Evolutionary conservation across 2,888 invertebrate species (phyloP).

Genomic region (Hoplodrina ambigua): DNA sequence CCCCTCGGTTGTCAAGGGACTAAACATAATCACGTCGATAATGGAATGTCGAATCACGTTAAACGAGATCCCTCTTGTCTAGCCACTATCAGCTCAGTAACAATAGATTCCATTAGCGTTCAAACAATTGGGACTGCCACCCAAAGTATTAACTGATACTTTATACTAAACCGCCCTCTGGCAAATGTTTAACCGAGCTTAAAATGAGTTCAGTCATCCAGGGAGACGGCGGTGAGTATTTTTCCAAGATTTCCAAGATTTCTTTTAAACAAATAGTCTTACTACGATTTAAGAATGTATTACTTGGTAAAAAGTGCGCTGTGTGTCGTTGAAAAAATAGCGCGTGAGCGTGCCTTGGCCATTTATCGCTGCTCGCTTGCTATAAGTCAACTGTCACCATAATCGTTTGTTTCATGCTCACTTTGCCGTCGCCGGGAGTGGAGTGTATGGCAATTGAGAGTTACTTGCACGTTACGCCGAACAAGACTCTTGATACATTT

Average conservation of each 20-base stretch:
- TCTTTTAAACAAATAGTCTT: conserved; percentile 39
- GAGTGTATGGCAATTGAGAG: conserved; percentile 65
- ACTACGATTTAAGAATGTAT: conserved; percentile 27
- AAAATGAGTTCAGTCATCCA: conserved; percentile 57
- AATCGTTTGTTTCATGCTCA: conserved; percentile 76
- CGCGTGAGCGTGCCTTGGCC: conserved; percentile 35
- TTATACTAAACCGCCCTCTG: conserved; percentile 59
- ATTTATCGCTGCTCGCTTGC: conserved; percentile 65
- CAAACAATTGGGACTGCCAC: conserved; percentile 67
- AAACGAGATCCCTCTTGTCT: conserved; percentile 64
- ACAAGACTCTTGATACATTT: conserved; percentile 46
- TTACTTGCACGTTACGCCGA: conserved; percentile 49
- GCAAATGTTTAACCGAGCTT: conserved; percentile 48
- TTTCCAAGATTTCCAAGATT: conserved; percentile 36
- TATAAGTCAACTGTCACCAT: conserved; percentile 77
- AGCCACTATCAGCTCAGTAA: conserved; percentile 66
- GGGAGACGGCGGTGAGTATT: conserved; percentile 12
- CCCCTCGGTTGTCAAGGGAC: conserved; percentile 50
- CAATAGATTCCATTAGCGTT: conserved; percentile 76
- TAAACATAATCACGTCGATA: conserved; percentile 66
- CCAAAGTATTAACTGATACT: conserved; percentile 64
- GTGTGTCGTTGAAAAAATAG: conserved; percentile 45
- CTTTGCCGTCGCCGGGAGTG: conserved; percentile 64
- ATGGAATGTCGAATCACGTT: conserved; percentile 69
- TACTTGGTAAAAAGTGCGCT: conserved; percentile 17